Base-by-base conservation (phyloP, 2,113 vertebrate species). In the Myiozetetes cayanensis region DNA sequence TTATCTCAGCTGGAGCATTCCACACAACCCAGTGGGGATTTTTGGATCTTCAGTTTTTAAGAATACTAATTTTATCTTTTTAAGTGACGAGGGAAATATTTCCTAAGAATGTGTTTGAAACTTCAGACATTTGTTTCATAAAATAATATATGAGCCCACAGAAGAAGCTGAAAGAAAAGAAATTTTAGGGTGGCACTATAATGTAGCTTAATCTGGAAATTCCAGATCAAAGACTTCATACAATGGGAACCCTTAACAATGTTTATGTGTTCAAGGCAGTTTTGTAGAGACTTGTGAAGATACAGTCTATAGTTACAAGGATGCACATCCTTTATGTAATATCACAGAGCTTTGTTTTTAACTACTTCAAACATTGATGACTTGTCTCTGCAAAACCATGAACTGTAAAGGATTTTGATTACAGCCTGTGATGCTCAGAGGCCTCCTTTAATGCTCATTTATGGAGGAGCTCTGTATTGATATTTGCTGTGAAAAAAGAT, bases 51-150 rank as follows among this genome's bases (percentile, higher is more conserved):
- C 0, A 2, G 49, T 65, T 87, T 89, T 87, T 20, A 83, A 93
- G 53, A 91, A 91, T 53, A 7, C 68, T 61, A 41, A 62, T 89
- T 93, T 91, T 76, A 43, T 53, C 63, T 62, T 91, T 76, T 83
- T 43, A 85, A 85, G 46, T 80, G 75, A 90, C 46, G 39, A 94
- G 24, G 39, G 30, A 93, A 85, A 39, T 63, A 86, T 37, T 89
- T 74, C 55, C 63, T 76, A 91, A 71, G 35, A 90, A 77, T 31
- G 24, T 59, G 39, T 84, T 88, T 91, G 79, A 91, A 93, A 94
- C 33, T 43, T 85, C 10, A 86, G 47, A 53, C 12, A 56, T 82
- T 85, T 61, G 14, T 39, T 90, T 85, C 50, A 55, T 46, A 59
- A 80, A 84, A 55, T 39, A 79, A 85, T 35, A 33, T 4, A 49